A percentile compares a stretch with the other conserved stretches of the same genome.
Evolutionary conservation across 2,888 invertebrate species (phyloP).

Genomic region (Cecidostiba fungosa): DNA sequence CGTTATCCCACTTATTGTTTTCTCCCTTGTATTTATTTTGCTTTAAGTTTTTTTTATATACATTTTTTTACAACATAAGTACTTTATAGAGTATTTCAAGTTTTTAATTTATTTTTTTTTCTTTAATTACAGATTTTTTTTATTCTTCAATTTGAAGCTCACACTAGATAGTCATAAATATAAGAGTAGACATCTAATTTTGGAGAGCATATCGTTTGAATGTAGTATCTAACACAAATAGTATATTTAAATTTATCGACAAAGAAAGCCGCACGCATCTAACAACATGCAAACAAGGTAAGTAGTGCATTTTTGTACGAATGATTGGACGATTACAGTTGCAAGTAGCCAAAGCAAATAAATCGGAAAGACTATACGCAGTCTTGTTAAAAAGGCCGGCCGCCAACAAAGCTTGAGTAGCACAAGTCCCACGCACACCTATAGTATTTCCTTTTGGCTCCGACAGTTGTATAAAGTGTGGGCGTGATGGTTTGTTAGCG

Average conservation of each 20-base stretch:
- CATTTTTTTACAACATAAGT: not conserved
- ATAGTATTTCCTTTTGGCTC: slow-evolving; percentile 12
- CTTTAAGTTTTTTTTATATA: slow-evolving; percentile 3
- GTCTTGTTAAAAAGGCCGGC: no score
- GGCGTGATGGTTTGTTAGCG: slow-evolving; percentile 75
- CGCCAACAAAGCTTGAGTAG: no score
- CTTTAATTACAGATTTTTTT: not conserved
- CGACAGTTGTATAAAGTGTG: slow-evolving; percentile 48
- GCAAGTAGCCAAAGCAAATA: not conserved
- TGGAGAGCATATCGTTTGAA: not conserved
- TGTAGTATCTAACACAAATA: not conserved
- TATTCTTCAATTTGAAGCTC: not conserved
- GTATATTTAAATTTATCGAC: not conserved
- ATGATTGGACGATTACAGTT: not conserved
- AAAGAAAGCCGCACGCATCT: not conserved
- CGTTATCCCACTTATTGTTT: slow-evolving; percentile 49
- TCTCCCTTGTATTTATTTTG: slow-evolving; percentile 31
- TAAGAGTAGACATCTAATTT: not conserved
- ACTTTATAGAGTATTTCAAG: not conserved
- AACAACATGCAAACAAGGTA: not conserved
- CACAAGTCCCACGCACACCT: not conserved
- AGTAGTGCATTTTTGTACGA: no score
- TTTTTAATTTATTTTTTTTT: not conserved
- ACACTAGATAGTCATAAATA: not conserved
- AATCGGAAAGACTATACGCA: not conserved